These are phyloP conservation scores for Lophius piscatorius DNA, from an alignment of 2,113 vertebrate species.

Conservation along the genomic window DNA sequence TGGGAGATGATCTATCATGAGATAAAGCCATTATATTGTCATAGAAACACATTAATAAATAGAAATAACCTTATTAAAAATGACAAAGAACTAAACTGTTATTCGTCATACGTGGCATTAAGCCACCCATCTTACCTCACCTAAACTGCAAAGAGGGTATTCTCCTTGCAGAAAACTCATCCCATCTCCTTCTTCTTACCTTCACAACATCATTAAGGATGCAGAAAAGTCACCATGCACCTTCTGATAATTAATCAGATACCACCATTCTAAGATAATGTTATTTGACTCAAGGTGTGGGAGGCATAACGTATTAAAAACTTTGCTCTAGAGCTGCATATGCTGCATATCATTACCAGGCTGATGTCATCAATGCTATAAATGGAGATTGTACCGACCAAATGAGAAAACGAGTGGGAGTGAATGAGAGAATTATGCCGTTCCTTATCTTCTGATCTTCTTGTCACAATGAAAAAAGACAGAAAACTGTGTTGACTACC, in stretches of 20 bases:
- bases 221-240: constrained; percentile 50
- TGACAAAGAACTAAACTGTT: background rate
- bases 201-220: constrained; percentile 51
- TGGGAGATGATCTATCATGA: background rate
- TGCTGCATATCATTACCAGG: constrained; percentile 12
- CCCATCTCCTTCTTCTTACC: constrained; percentile 27
- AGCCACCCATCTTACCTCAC: background rate
- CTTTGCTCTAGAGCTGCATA: constrained; percentile 27
- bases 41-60: constrained; percentile 1
- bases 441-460: no score
- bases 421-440: background rate
- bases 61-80: background rate
- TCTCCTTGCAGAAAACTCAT: constrained; percentile 38
- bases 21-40: background rate
- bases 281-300: constrained; percentile 53
- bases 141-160: constrained; percentile 23
- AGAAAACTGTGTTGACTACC: constrained; percentile 1
- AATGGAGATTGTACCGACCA: constrained; percentile 2
- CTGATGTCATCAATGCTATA: constrained; percentile 23
- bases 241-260: constrained; percentile 58
- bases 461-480: no score
- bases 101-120: no score
- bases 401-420: background rate
- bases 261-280: constrained; percentile 57
- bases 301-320: constrained; percentile 27